Conservation (phyloP, 1,140 invertebrate genomes). For the Caenorhabditis remanei region DNA sequence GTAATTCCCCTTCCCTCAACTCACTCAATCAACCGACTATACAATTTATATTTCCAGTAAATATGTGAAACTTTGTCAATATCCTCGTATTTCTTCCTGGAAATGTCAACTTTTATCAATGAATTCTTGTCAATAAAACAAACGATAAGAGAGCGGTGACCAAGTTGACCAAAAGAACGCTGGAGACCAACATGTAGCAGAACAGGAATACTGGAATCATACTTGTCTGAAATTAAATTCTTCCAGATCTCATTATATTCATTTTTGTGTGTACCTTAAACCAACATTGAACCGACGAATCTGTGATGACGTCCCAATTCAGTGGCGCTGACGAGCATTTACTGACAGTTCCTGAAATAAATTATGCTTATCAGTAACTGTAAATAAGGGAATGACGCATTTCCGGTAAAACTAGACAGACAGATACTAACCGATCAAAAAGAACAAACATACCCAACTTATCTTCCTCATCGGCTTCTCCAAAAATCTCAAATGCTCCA, state of each 20-base stretch:
- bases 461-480: constrained; percentile 57
- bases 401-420: too few species aligned
- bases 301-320: constrained; percentile 46
- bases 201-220: constrained; percentile 56
- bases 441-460: constrained; percentile 16
- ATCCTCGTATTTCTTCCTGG: constrained; percentile 58
- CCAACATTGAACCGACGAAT: constrained; percentile 56
- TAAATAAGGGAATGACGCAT: not conserved
- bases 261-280: constrained; percentile 36
- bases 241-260: not conserved
- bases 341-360: constrained; percentile 30
- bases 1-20: not conserved
- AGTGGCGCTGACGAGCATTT: constrained; percentile 47
- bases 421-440: too few species aligned
- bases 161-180: constrained; percentile 56
- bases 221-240: constrained; percentile 45
- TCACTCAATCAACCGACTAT: constrained; percentile 52
- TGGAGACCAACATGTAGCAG: constrained; percentile 57
- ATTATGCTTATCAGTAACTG: not conserved
- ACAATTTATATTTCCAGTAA: constrained; percentile 58
- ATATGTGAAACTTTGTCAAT: constrained; percentile 58
- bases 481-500: constrained; percentile 60
- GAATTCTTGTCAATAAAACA: not conserved
- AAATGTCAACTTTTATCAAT: constrained; percentile 4
- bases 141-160: constrained; percentile 57